Evolutionary conservation across 2,797 vertebrate genomes (phyloP).

Genomic region (Chelmon rostratus): DNA sequence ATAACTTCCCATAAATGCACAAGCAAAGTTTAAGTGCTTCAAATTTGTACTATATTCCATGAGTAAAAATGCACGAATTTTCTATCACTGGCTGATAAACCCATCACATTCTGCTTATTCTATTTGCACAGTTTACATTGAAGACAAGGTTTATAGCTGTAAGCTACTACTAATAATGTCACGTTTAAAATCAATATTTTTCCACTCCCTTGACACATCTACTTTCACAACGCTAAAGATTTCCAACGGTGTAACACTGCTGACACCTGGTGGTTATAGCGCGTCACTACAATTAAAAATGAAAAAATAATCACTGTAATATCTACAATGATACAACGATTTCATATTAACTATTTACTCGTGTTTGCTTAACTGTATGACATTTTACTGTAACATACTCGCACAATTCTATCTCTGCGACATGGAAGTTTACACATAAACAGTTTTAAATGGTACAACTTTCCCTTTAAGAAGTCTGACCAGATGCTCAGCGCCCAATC

Average conservation of each 20-base stretch:
- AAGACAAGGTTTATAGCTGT: background rate
- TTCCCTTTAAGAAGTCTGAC: constrained; percentile 74
- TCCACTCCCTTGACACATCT: background rate
- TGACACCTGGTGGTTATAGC: constrained; percentile 41
- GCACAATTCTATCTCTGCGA: background rate
- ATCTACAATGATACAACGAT: background rate
- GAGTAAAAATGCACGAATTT: background rate
- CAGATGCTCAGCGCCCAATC: constrained; percentile 64
- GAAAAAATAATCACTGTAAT: fast-evolving
- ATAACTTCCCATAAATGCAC: background rate
- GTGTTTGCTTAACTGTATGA: fast-evolving
- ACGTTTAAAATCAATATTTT: background rate
- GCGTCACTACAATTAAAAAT: constrained; percentile 17
- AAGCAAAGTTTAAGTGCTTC: background rate
- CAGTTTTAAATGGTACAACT: background rate
- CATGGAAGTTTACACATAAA: background rate
- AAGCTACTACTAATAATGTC: background rate
- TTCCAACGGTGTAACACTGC: constrained; percentile 1
- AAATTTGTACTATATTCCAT: background rate
- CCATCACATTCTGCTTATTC: background rate
- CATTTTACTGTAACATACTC: fast-evolving
- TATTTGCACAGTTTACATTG: background rate
- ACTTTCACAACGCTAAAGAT: background rate
- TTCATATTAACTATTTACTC: fast-evolving
- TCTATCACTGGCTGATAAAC: background rate